A percentile compares a stretch with the other conserved stretches of the same genome.
These are phyloP conservation scores for Caiman crocodilus DNA, from an alignment of 2,797 vertebrate genomes.

Conservation along the genomic window DNA sequence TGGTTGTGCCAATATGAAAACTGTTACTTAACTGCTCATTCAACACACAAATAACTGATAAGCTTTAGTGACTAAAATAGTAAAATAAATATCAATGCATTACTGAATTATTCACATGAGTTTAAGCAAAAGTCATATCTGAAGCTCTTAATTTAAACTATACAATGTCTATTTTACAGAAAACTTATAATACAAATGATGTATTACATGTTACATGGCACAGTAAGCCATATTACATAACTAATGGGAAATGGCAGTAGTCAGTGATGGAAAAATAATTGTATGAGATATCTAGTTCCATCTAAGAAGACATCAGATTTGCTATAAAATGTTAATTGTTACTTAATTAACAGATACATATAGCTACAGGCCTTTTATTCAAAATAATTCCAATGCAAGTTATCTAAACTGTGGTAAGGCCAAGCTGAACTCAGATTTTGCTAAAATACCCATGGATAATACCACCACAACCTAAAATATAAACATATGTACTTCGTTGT, in stretches of 20 bases:
- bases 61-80: background rate
- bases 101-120: background rate
- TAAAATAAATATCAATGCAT: background rate
- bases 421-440: background rate
- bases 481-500: background rate
- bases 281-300: background rate
- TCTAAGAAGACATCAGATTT: background rate
- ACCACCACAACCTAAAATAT: background rate
- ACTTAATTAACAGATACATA: background rate
- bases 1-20: background rate
- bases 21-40: fast-evolving
- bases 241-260: background rate
- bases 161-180: background rate
- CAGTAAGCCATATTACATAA: fast-evolving
- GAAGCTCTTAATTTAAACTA: background rate
- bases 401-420: background rate
- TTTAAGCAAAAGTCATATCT: background rate
- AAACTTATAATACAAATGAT: background rate
- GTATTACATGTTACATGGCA: background rate
- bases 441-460: no score
- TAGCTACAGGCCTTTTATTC: background rate
- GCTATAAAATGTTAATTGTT: background rate
- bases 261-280: fast-evolving
- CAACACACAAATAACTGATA: background rate
- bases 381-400: background rate